Evolutionary conservation across 2,888 invertebrate genomes (phyloP).

Genomic region (Cephus runcator): DNA sequence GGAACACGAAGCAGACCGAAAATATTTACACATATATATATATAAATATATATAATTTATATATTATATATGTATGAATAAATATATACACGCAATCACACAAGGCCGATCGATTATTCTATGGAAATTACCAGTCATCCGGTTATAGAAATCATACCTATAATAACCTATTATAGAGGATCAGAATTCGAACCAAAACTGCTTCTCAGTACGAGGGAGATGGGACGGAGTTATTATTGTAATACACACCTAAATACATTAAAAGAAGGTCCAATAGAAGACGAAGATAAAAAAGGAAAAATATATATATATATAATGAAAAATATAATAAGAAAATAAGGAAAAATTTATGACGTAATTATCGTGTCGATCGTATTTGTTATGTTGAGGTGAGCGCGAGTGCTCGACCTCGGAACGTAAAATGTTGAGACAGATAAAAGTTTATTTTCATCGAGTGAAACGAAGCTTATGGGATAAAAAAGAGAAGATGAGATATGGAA

Average conservation of each 20-base stretch:
- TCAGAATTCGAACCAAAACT: neutral
- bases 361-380: neutral
- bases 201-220: neutral
- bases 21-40: neutral
- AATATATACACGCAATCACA: neutral
- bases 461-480: neutral
- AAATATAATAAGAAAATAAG: neutral
- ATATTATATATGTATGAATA: neutral
- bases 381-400: neutral
- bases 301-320: constrained; percentile 9
- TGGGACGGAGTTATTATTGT: neutral
- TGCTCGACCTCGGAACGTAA: neutral
- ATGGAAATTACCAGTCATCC: neutral
- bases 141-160: neutral
- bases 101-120: neutral
- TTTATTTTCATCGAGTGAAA: constrained; percentile 5
- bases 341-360: neutral
- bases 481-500: neutral
- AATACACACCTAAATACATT: neutral
- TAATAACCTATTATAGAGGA: neutral
- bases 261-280: constrained; percentile 9
- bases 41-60: neutral
- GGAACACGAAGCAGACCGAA: neutral
- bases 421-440: constrained; percentile 2
- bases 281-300: constrained; percentile 15